These are phyloP conservation scores for Egretta garzetta DNA, from an alignment of 2,113 vertebrate species.

Conservation along the genomic window DNA sequence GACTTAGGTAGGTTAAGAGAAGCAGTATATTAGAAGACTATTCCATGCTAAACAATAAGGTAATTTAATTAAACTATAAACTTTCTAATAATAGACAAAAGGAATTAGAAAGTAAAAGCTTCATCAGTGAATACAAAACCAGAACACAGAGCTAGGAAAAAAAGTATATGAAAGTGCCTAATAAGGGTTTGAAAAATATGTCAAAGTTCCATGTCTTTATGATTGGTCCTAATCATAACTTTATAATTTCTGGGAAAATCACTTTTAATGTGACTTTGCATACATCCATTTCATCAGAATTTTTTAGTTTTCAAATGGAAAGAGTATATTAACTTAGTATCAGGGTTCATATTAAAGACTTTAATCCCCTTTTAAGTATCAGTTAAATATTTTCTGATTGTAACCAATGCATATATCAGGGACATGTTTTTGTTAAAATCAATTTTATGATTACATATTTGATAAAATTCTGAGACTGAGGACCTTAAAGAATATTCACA, in stretches of 20 bases:
- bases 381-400: neutral
- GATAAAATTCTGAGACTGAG: neutral
- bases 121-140: neutral
- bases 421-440: neutral
- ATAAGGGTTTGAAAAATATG: neutral
- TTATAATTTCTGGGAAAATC: neutral
- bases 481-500: neutral
- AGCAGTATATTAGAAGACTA: neutral
- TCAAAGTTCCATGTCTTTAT: neutral
- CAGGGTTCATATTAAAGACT: neutral
- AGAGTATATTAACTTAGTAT: neutral
- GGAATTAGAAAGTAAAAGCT: neutral
- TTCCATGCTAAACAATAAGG: neutral
- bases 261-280: neutral
- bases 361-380: neutral
- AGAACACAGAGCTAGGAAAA: neutral
- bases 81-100: neutral
- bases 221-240: neutral
- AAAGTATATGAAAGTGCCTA: neutral
- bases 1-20: neutral
- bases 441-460: neutral
- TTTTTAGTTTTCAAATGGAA: neutral
- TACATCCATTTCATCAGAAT: neutral
- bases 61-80: conserved; percentile 16
- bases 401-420: neutral